phyloP scores from a whole-genome alignment of 2,888 invertebrate genomes.

The Rhynchonema sp. region DNA sequence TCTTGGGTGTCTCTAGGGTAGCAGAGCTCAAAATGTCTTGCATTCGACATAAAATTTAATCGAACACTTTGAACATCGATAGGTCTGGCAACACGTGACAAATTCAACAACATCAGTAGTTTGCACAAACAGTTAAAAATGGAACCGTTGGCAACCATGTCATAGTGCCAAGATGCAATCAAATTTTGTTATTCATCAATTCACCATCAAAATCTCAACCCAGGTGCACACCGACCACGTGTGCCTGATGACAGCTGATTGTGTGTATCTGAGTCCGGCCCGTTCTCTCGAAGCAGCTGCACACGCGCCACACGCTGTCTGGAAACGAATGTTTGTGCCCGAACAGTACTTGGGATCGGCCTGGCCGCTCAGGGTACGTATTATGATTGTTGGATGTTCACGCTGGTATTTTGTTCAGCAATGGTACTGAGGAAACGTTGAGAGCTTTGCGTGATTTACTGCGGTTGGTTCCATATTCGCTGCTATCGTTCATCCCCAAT shows the following conservation, averaged over 20 bases:
- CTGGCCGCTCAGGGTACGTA: constrained; percentile 22
- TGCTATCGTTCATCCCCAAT: background rate
- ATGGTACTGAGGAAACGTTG: too few species aligned
- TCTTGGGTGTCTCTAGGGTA: too few species aligned
- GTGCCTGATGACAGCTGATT: constrained; percentile 15
- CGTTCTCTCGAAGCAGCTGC: constrained; percentile 11
- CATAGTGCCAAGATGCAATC: too few species aligned
- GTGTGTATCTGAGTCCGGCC: constrained; percentile 12
- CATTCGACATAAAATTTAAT: too few species aligned
- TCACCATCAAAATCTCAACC: background rate
- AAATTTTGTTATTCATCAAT: background rate
- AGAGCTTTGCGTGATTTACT: background rate
- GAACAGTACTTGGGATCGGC: constrained; percentile 20
- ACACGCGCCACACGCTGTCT: constrained; percentile 21
- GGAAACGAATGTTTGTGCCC: constrained; percentile 17
- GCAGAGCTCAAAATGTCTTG: too few species aligned
- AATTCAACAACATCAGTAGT: too few species aligned
- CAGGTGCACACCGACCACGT: constrained; percentile 16
- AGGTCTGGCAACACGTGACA: too few species aligned
- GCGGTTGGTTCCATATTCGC: background rate
- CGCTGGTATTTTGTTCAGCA: too few species aligned
- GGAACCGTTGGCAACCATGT: too few species aligned
- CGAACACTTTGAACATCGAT: too few species aligned
- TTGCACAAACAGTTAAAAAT: too few species aligned
- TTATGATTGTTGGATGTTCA: too few species aligned